Conservation (phyloP, 2,888 invertebrate species). For the Nebria brevicollis region DNA sequence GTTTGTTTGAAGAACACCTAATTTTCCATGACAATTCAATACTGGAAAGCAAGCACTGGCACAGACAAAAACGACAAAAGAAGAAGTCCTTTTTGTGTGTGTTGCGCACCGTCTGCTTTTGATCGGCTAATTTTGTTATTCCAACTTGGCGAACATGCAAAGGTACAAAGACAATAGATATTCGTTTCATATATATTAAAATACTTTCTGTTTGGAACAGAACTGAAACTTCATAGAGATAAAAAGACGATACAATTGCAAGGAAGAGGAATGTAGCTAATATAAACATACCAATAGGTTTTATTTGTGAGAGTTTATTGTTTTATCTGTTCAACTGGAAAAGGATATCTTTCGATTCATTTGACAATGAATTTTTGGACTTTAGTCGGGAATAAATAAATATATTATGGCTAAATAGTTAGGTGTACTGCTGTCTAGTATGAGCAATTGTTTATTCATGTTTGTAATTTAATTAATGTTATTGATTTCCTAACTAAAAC, state of each 20-base stretch:
- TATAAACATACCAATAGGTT: constrained; percentile 30
- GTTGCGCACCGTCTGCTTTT: constrained; percentile 48
- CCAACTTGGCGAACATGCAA: constrained; percentile 53
- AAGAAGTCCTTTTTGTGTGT: constrained; percentile 50
- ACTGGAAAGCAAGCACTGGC: not conserved
- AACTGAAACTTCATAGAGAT: constrained; percentile 7
- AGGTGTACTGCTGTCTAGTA: not conserved
- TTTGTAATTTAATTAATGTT: constrained; percentile 43
- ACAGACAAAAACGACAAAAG: constrained; percentile 29
- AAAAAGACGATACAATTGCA: constrained; percentile 33
- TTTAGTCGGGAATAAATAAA: not conserved
- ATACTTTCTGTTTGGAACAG: constrained; percentile 7
- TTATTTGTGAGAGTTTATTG: constrained; percentile 21
- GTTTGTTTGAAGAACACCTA: constrained; percentile 43
- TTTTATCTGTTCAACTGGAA: constrained; percentile 29
- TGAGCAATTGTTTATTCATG: constrained; percentile 18
- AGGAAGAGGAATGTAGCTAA: constrained; percentile 20
- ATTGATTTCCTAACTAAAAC: constrained; percentile 37
- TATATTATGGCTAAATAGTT: not conserved
- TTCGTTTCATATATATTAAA: constrained; percentile 41
- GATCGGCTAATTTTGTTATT: constrained; percentile 55
- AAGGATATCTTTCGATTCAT: constrained; percentile 22
- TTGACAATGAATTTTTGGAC: constrained; percentile 10
- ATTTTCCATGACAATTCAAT: constrained; percentile 35
- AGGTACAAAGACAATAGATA: constrained; percentile 45